Conservation (phyloP, 2,113 vertebrate species). For the Melanocharis versteri region DNA sequence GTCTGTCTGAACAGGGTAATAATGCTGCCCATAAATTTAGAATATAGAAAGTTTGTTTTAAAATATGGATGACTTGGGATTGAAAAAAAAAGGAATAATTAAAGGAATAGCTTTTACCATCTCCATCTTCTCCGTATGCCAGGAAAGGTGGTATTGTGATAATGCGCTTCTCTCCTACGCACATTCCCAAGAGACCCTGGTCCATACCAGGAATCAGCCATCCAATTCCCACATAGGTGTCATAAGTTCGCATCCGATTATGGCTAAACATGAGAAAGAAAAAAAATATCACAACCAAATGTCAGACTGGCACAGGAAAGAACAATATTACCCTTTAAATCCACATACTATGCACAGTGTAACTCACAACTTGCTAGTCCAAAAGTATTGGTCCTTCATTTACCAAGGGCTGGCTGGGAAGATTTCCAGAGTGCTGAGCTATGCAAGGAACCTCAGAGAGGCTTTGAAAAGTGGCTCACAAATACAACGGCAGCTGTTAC, state of each 20-base stretch:
- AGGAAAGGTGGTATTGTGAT: constrained; percentile 92
- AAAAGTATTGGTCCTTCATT: neutral
- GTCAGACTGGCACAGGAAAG: neutral
- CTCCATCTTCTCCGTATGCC: constrained; percentile 93
- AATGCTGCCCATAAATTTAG: neutral
- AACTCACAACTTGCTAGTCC: neutral
- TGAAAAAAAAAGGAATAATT: neutral
- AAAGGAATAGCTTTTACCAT: constrained; percentile 75
- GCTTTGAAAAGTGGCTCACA: neutral
- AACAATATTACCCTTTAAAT: neutral
- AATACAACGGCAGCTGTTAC: neutral
- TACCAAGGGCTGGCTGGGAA: neutral
- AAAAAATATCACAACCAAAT: neutral
- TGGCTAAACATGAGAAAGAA: constrained; percentile 73
- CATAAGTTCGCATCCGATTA: constrained; percentile 92
- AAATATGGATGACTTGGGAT: neutral
- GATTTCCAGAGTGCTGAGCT: neutral
- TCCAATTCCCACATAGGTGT: constrained; percentile 96
- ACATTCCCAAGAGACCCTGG: constrained; percentile 95
- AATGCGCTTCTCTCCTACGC: constrained; percentile 89
- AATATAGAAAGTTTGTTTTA: neutral
- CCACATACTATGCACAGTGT: neutral
- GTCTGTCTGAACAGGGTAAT: neutral
- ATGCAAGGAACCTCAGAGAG: neutral
- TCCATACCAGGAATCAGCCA: constrained; percentile 99